Conservation (phyloP, 2,113 vertebrate genomes). For the Ochotona curzoniae region DNA sequence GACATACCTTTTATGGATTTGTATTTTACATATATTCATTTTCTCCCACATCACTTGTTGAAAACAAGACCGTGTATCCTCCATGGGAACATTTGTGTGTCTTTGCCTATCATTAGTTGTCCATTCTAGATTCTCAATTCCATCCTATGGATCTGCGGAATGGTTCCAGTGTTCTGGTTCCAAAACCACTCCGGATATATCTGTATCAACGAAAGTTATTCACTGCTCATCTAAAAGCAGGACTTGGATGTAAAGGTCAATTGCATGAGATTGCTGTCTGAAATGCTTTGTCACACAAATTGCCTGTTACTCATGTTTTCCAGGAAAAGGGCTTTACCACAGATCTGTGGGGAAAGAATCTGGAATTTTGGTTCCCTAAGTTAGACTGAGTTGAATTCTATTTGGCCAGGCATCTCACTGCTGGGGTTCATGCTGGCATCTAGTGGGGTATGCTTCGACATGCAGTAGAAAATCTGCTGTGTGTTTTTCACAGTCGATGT, state of each 20-base stretch:
- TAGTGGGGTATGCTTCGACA: slow-evolving; percentile 44
- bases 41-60: neutral
- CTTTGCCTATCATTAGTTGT: neutral
- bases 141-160: neutral
- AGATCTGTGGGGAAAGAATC: neutral
- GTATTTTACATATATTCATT: neutral
- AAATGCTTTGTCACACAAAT: neutral
- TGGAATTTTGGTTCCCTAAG: neutral
- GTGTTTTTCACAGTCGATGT: neutral
- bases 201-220: neutral
- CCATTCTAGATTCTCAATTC: neutral
- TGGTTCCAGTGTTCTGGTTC: neutral
- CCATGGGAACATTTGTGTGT: neutral
- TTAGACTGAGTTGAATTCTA: neutral
- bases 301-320: neutral
- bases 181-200: neutral
- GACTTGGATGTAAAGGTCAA: neutral
- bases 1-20: neutral
- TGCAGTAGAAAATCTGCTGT: neutral
- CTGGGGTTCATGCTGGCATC: slow-evolving; percentile 66
- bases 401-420: neutral
- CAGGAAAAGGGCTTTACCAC: neutral
- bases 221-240: slow-evolving; percentile 6
- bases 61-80: neutral
- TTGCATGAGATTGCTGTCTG: neutral